These are phyloP conservation scores for Strigamia crassipes DNA, from an alignment of 2,888 invertebrate species.

Conservation along the genomic window DNA sequence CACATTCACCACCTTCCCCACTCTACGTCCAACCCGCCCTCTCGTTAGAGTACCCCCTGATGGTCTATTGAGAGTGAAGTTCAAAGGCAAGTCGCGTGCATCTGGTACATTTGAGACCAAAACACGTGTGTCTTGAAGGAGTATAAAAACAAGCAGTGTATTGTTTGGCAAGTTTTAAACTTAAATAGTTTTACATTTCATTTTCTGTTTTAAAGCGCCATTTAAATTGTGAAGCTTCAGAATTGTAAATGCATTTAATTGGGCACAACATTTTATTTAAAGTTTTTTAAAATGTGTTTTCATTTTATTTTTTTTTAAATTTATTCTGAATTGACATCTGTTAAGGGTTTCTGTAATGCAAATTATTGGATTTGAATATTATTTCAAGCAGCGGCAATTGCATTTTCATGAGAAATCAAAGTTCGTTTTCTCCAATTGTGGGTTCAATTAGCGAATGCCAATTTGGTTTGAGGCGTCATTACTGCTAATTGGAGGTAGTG, in stretches of 20 bases:
- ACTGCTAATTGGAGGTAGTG: conserved; percentile 10
- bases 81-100: conserved; percentile 30
- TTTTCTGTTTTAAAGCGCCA: not conserved
- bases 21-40: not conserved
- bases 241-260: not conserved
- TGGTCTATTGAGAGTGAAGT: conserved; percentile 26
- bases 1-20: conserved; percentile 2
- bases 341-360: not conserved
- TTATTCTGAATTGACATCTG: conserved; percentile 1
- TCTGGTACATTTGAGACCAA: not conserved
- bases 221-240: no score
- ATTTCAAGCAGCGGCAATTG: not conserved
- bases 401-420: conserved; percentile 4
- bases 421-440: not conserved
- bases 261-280: not conserved
- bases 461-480: conserved; percentile 25
- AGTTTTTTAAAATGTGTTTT: no score
- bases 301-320: not conserved
- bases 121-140: not conserved
- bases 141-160: not conserved
- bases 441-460: not conserved
- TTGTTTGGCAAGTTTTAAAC: not conserved
- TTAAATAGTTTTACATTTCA: not conserved
- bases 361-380: not conserved
- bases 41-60: conserved; percentile 22